These are phyloP conservation scores for Callorhinus ursinus DNA, from an alignment of 2,113 vertebrate genomes.

Conservation along the genomic window DNA sequence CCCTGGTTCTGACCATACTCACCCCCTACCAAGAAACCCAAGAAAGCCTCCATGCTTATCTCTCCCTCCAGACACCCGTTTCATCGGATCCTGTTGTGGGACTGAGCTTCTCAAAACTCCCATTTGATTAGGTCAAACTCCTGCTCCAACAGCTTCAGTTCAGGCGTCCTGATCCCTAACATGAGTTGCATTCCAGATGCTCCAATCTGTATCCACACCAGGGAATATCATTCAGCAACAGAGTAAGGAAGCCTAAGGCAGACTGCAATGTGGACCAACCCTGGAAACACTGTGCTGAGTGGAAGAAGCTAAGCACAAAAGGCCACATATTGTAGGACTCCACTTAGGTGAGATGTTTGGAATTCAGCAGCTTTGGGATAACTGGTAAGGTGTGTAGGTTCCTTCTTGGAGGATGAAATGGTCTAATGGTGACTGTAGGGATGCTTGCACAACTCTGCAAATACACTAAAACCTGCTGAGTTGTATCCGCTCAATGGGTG, in stretches of 20 bases:
- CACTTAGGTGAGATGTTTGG: not conserved
- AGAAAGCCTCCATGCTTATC: not conserved
- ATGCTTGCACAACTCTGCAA: not conserved
- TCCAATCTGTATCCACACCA: accelerated
- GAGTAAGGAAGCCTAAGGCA: too few relatives aligned
- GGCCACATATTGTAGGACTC: accelerated
- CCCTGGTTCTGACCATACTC: not conserved
- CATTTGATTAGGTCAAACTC: not conserved
- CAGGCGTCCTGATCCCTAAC: not conserved
- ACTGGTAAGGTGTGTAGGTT: not conserved
- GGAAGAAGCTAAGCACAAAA: not conserved
- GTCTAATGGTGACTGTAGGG: not conserved
- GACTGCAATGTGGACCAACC: accelerated
- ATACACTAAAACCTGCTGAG: not conserved
- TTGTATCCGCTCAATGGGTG: not conserved
- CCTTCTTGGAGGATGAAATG: not conserved
- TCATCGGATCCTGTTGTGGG: not conserved
- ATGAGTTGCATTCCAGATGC: accelerated
- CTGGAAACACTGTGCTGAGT: accelerated
- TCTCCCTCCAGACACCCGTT: not conserved
- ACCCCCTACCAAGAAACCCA: not conserved
- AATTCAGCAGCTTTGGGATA: not conserved
- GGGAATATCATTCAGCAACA: accelerated
- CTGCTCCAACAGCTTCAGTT: not conserved
- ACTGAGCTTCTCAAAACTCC: not conserved